Percentiles rank a stretch among this genome's conserved stretches.
phyloP scores from a whole-genome alignment of 2,113 vertebrate species.

The Ptilorrhoa leucosticta region DNA sequence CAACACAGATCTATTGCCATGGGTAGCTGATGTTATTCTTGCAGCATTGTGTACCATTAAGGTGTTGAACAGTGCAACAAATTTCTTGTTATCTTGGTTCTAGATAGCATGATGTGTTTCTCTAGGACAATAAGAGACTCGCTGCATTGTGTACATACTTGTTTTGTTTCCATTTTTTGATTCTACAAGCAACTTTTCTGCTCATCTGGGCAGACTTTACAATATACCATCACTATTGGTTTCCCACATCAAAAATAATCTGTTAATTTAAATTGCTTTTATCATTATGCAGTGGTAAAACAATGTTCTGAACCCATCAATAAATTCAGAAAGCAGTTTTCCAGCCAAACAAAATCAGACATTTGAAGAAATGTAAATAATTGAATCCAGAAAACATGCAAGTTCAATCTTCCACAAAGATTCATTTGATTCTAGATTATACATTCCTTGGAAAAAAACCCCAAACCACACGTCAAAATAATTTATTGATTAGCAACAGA shows the following conservation, averaged over 20 bases:
- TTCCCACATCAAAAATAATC: not conserved
- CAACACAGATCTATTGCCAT: not conserved
- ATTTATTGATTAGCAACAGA: not conserved
- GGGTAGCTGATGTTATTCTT: not conserved
- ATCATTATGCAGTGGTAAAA: constrained; percentile 23
- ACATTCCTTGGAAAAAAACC: not conserved
- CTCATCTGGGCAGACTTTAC: not conserved
- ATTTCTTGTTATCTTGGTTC: not conserved
- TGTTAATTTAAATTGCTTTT: not conserved
- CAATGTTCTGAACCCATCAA: not conserved
- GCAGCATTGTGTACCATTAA: not conserved
- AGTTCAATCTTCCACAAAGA: constrained; percentile 9
- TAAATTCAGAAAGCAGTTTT: constrained; percentile 44
- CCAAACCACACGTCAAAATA: constrained; percentile 18
- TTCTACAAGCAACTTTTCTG: not conserved
- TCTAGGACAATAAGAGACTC: not conserved
- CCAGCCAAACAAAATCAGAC: not conserved
- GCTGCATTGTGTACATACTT: not conserved
- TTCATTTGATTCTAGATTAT: constrained; percentile 18
- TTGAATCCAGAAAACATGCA: constrained; percentile 24
- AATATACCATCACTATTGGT: not conserved
- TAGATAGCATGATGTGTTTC: not conserved
- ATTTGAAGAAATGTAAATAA: not conserved
- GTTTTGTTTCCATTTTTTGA: not conserved
- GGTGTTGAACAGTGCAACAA: not conserved